Evolutionary conservation across 2,888 invertebrate species (phyloP).

Genomic region (Pteria penguin): DNA sequence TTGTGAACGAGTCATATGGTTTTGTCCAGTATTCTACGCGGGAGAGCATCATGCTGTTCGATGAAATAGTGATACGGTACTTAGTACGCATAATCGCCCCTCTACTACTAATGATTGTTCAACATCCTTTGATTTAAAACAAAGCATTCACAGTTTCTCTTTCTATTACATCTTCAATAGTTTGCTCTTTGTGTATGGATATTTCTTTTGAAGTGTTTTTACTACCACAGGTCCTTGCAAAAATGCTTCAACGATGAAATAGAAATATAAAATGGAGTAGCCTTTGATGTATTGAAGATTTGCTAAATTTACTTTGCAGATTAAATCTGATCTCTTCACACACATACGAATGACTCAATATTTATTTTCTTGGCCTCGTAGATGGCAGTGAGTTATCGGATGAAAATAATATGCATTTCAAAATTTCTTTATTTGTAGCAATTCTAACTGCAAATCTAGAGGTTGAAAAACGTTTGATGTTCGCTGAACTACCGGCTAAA

Average conservation of each 20-base stretch:
- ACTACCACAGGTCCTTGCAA: background rate
- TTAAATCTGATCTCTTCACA: background rate
- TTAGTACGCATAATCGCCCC: too few species aligned
- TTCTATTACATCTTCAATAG: too few species aligned
- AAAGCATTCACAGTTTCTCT: too few species aligned
- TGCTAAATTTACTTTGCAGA: background rate
- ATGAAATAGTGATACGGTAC: too few species aligned
- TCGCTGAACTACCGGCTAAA: constrained; percentile 19
- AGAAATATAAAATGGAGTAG: background rate
- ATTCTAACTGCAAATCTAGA: constrained; percentile 3
- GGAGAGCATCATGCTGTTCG: too few species aligned
- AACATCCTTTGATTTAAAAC: too few species aligned
- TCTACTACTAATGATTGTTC: too few species aligned
- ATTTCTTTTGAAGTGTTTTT: background rate
- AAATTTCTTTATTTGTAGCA: constrained; percentile 13
- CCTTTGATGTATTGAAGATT: background rate
- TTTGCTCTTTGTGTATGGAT: too few species aligned
- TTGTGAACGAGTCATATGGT: too few species aligned
- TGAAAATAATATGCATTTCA: constrained; percentile 5
- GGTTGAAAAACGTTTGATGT: constrained; percentile 15
- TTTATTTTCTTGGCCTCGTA: background rate
- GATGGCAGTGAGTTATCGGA: background rate
- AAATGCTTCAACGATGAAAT: background rate
- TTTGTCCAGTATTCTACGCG: too few species aligned
- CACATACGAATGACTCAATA: background rate